A percentile compares a stretch with the other conserved stretches of the same genome.
Conservation (phyloP, 2,113 vertebrate genomes). For the Enhydra lutris region DNA sequence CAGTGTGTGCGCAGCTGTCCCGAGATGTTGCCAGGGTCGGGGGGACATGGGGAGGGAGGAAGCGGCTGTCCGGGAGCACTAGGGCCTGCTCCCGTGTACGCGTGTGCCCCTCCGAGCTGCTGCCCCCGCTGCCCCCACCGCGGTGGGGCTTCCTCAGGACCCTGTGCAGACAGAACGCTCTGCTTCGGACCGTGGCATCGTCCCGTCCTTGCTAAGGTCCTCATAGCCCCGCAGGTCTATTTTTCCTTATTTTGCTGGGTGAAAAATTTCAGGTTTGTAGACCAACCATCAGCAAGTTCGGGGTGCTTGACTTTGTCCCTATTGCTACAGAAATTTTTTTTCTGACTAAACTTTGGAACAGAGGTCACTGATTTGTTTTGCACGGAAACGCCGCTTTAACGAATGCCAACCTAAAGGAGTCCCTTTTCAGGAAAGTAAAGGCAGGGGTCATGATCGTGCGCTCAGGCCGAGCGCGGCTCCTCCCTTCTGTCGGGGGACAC, state of each 20-base stretch:
- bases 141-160: accelerated
- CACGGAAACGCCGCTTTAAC: neutral
- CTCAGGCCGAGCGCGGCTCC: neutral
- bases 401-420: neutral
- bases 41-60: accelerated
- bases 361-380: neutral
- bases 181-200: neutral
- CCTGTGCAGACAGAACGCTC: neutral
- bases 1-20: neutral
- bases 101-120: neutral
- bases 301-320: neutral
- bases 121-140: accelerated
- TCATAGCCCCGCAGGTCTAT: neutral
- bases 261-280: neutral
- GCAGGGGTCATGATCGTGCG: neutral
- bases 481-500: neutral
- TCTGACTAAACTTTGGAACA: neutral
- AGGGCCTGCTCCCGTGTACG: accelerated
- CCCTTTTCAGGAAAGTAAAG: neutral
- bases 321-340: neutral
- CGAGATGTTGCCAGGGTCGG: accelerated
- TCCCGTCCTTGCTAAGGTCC: no score
- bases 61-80: accelerated
- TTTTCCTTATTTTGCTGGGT: neutral
- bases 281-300: neutral